Evolutionary conservation across 2,113 vertebrate species (phyloP), one percentile per base, ranked within the genome.

Genomic region (Burhinus oedicnemus): DNA sequence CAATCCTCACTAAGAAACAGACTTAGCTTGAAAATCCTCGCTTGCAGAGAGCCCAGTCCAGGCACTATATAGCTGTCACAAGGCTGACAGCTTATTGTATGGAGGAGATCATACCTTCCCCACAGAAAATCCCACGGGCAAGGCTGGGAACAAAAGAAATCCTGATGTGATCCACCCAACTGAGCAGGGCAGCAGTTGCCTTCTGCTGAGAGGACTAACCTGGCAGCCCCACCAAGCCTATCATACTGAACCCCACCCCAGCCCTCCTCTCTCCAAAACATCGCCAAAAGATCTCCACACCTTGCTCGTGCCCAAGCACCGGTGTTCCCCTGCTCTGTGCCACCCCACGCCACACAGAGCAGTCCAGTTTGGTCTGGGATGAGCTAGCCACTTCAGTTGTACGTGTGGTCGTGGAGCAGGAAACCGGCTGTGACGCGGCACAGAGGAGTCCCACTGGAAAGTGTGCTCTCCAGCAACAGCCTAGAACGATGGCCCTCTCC

Each of bases 11-110:
- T 4, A 57, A 74, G 34, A 82, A 92, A 75, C 15, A 60, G 65
- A 61, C 61, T 60, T 47, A n/a, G 62, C 26, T 25, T 52, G 52
- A 92, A 94, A 94, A 72, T 15, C 58, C n/a, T 88, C 19, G 4
- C 70, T 74, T 66, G 85, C 84, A 94, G 87, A 40, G 62, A 93
- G 61, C 42, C 68, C 77, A 87, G 81, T 8, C 66, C 42, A 77
- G 61, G 54, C 54, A 42, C 83, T 85, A 95, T 87, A 94, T 12
- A 94, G 94, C 89, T 91, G 93, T 95, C 93, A 95, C n/a, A 69
- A 70, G 62, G 40, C 87, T 97, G 95, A 94, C 95, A 91, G 91
- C 77, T 91, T 34, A 40, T 11, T 95, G 65, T 52, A 83, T 69
- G 70, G 87, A 89, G 34, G 55, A 90, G 64, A 84, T 94, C 79